phyloP scores from a whole-genome alignment of 2,797 vertebrate genomes.

The Sphaeramia orbicularis region DNA sequence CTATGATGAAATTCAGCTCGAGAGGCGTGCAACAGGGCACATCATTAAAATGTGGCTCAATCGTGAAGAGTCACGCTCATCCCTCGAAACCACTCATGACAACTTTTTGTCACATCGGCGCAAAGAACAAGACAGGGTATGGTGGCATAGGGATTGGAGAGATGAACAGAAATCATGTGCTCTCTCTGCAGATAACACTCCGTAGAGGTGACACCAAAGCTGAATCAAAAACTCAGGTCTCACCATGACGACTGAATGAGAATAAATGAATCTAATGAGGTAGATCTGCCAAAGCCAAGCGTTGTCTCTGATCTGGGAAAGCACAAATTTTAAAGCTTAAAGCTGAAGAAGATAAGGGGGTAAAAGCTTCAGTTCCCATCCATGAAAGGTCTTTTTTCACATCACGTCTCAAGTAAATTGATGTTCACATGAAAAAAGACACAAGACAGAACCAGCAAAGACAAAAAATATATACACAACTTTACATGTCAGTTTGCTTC shows the following conservation, averaged over 20 bases:
- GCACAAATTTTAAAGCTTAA: slow-evolving; percentile 21
- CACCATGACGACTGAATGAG: slow-evolving; percentile 20
- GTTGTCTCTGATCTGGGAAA: slow-evolving; percentile 24
- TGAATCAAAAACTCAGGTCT: slow-evolving; percentile 31
- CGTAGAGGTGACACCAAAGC: slow-evolving; percentile 39
- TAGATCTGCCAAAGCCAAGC: slow-evolving; percentile 43
- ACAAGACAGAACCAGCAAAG: not conserved
- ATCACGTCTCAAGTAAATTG: not conserved
- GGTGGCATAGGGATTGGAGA: slow-evolving; percentile 28
- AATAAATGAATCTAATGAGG: slow-evolving; percentile 62
- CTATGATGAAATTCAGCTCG: slow-evolving; percentile 80
- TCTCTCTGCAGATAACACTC: slow-evolving; percentile 32
- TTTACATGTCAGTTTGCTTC: slow-evolving; percentile 14
- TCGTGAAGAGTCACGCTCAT: slow-evolving; percentile 49
- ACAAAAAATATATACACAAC: slow-evolving; percentile 4
- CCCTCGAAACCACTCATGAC: slow-evolving; percentile 62
- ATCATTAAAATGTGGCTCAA: slow-evolving; percentile 78
- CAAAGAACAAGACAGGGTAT: slow-evolving; percentile 47
- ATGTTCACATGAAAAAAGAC: slow-evolving; percentile 31
- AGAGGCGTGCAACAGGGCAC: slow-evolving; percentile 76
- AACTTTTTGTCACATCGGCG: slow-evolving; percentile 46
- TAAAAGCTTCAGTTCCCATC: slow-evolving; percentile 20
- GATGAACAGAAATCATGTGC: slow-evolving; percentile 31
- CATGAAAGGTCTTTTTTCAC: slow-evolving; percentile 23
- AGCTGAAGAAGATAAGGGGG: slow-evolving; percentile 11